Base-by-base conservation (phyloP, 1,140 invertebrate species). In the Eulimnadia texana region DNA sequence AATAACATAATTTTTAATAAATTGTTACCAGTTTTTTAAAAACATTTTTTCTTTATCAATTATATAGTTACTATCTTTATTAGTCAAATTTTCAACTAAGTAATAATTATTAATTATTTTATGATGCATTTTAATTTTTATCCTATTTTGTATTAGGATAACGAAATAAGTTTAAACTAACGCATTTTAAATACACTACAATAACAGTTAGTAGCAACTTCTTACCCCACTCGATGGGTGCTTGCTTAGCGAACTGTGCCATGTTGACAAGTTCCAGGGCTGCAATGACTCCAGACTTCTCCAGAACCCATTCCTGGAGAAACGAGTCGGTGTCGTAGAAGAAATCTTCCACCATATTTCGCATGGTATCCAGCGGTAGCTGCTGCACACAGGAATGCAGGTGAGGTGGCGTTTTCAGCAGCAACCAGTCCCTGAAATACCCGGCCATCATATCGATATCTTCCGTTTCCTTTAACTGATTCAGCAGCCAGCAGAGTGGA, bases 251-350 rank as follows among this genome's bases (percentile, higher is more conserved):
- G n/a, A 57, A 57, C 25, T 3, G 33, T 1, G 55, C 55, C 13
- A 57, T 57, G 55, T 27, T 57, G 16, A 42, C 25, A 13, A 57
- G 22, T 22, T 57, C 55, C 25, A 57, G 28, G 1, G 55, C 55
- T 3, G 55, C 55, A 20, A 57, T 57, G 16, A 57, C 55, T 3
- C 22, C 55, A n/a, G 24, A 23, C 33, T 57, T 16, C 2, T 19
- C 27, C 13, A 23, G 25, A n/a, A 23, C 55, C 55, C 55, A 57
- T 0, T 57, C 28, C 22, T 29, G 25, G 25, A 57, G 33, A 33
- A 57, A 57, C 25, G 22, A 22, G 25, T 16, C 55, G 27, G 24
- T 19, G 1, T 27, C 24, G 13, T 57, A 20, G 33, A 57, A 57
- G 10, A 57, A 33, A 33, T 25, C 22, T 20, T 33, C 55, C 11